These are phyloP conservation scores for Mylabris sibirica DNA, from an alignment of 2,888 invertebrate genomes.

Conservation along the genomic window DNA sequence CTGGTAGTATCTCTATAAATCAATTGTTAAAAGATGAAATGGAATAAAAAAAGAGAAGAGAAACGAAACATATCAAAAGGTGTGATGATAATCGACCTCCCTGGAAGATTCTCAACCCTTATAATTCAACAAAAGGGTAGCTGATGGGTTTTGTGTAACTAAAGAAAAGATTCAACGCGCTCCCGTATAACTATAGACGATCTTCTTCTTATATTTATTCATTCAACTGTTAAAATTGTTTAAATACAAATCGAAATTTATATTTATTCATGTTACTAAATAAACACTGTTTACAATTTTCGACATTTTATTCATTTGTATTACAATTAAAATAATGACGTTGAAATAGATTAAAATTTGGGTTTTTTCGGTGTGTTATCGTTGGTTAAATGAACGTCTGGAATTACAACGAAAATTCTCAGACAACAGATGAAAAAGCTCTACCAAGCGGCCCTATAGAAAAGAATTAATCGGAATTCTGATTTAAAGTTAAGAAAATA, in stretches of 20 bases:
- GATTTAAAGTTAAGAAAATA: slow-evolving; percentile 9
- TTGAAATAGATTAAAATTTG: slow-evolving; percentile 6
- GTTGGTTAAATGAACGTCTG: slow-evolving; percentile 13
- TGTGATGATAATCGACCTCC: slow-evolving; percentile 57
- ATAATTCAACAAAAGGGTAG: slow-evolving; percentile 49
- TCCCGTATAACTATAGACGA: slow-evolving; percentile 26
- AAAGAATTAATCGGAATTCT: slow-evolving; percentile 12
- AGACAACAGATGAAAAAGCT: slow-evolving; percentile 22
- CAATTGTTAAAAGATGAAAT: slow-evolving; percentile 44
- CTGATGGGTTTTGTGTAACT: slow-evolving; percentile 44
- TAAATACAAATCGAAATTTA: slow-evolving; percentile 29
- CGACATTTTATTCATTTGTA: slow-evolving; percentile 8
- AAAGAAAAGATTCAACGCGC: slow-evolving; percentile 38
- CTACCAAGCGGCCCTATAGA: slow-evolving; percentile 9
- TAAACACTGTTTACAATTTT: slow-evolving; percentile 25
- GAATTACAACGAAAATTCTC: slow-evolving; percentile 32
- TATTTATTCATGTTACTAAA: slow-evolving; percentile 22
- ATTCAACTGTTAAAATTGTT: slow-evolving; percentile 47
- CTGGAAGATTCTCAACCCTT: slow-evolving; percentile 51
- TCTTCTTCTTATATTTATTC: slow-evolving; percentile 36
- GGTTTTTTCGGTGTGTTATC: neutral
- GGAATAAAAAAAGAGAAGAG: slow-evolving; percentile 33
- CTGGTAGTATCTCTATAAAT: slow-evolving; percentile 54
- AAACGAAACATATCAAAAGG: slow-evolving; percentile 51
- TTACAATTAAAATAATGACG: slow-evolving; percentile 10